Percentiles rank a stretch among this genome's conserved stretches.
phyloP scores from a whole-genome alignment of 2,113 vertebrate genomes.

The Cololabis saira region DNA sequence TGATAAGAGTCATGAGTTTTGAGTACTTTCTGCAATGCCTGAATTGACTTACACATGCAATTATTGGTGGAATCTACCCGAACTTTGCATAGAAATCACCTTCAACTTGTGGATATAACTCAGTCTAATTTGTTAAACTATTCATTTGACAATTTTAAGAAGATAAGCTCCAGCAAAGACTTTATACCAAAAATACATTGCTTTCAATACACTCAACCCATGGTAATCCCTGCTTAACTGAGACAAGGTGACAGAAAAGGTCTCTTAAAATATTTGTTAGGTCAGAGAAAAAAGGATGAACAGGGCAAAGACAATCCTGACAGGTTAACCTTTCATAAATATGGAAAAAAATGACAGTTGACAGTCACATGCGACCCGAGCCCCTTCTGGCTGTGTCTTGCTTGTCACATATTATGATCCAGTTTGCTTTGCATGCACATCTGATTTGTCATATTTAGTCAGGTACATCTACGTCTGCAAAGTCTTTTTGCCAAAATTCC shows the following conservation, averaged over 20 bases:
- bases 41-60: too few species aligned
- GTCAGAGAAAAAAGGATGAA: constrained; percentile 10
- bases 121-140: too few species aligned
- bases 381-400: constrained; percentile 35
- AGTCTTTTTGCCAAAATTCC: too few species aligned
- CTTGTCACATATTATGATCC: constrained; percentile 16
- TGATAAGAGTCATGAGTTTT: neutral
- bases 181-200: too few species aligned
- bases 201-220: neutral
- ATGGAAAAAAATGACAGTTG: constrained; percentile 47
- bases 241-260: neutral
- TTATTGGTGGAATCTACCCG: too few species aligned
- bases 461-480: neutral
- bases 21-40: neutral
- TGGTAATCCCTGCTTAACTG: neutral
- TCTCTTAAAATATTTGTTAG: neutral
- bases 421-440: constrained; percentile 5
- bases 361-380: constrained; percentile 43
- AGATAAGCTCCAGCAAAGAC: too few species aligned
- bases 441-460: constrained; percentile 12
- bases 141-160: too few species aligned
- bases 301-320: constrained; percentile 17
- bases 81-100: too few species aligned
- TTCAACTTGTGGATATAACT: too few species aligned
- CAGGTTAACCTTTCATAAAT: constrained; percentile 35